Base-by-base conservation (phyloP, 92 coral and sea anemone species). In the Pocillopora meandrina region DNA sequence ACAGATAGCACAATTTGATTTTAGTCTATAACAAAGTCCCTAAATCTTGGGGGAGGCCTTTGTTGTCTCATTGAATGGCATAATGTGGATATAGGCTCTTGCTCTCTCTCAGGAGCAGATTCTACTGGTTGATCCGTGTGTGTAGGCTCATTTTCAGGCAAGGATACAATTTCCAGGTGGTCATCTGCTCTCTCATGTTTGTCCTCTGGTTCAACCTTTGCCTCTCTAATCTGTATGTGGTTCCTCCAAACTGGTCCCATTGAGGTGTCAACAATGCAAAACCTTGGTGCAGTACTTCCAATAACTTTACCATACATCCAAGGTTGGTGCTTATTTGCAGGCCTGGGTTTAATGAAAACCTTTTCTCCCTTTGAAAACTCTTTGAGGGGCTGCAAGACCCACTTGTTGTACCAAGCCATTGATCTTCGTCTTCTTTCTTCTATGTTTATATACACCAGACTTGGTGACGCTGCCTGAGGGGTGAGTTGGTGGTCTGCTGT, bases 221-320 rank as follows among this genome's bases (percentile, higher is more conserved):
- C 85, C 61, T 61, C 69, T 62, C 85, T 79, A 36, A 87, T 87
- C 64, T 81, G 90, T 64, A 59, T 59, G 76, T 87, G 90, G 52
- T 87, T 87, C 59, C 90, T 78, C 49, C 49, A 42, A 42, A 42
- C 49, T 42, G 49, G 5, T 2, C 2, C 2, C 2, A 42, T 2
- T 42, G 49, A 42, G 49, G 49, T 42, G 49, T 42, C 5, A 42
- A 42, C 49, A 42, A 42, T 42, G 49, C 49, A 42, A 42, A 5
- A 42, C 5, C 49, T 42, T 42, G 49, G 49, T 5, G 49, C 49
- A 42, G 49, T 42, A 42, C 2, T 2, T 2, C 2, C 2, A 42
- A 42, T 42, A 42, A 42, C 49, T 42, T 42, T 42, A 42, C 49
- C 49, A 42, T 42, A 42, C 5, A 42, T 42, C 49, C 49, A 42